These are phyloP conservation scores for Rhaphigaster nebulosa DNA, from an alignment of 2,888 invertebrate species.

Conservation along the genomic window DNA sequence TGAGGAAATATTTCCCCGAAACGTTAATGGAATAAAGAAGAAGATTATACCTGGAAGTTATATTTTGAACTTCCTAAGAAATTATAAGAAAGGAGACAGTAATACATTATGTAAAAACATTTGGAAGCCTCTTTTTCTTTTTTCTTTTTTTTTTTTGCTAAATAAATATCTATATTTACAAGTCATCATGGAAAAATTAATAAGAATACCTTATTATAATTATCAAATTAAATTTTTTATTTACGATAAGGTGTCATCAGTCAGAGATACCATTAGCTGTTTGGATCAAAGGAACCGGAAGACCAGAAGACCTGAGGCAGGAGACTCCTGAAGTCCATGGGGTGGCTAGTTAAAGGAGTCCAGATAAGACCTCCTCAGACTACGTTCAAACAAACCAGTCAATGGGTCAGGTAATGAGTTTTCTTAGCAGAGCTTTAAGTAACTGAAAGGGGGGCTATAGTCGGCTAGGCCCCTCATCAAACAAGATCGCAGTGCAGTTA, in stretches of 20 bases:
- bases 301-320: not conserved
- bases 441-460: conserved; percentile 6
- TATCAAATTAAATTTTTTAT: not conserved
- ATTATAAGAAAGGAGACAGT: no score
- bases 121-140: no score
- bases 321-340: not conserved
- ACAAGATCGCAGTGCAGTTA: not conserved
- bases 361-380: conserved; percentile 55
- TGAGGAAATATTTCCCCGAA: no score
- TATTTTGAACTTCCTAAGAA: no score
- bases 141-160: no score
- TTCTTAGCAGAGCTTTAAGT: conserved; percentile 53
- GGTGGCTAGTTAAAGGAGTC: conserved; percentile 53
- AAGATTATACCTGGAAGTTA: no score
- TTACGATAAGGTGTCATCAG: not conserved
- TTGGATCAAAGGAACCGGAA: not conserved
- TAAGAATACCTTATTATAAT: not conserved
- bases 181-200: no score
- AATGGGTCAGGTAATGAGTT: conserved; percentile 55
- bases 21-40: no score
- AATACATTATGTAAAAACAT: no score
- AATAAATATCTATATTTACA: no score
- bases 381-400: conserved; percentile 55
- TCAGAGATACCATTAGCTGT: not conserved
- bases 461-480: not conserved